Base-by-base conservation (phyloP, 2,888 invertebrate species). In the Plebejus melissa region DNA sequence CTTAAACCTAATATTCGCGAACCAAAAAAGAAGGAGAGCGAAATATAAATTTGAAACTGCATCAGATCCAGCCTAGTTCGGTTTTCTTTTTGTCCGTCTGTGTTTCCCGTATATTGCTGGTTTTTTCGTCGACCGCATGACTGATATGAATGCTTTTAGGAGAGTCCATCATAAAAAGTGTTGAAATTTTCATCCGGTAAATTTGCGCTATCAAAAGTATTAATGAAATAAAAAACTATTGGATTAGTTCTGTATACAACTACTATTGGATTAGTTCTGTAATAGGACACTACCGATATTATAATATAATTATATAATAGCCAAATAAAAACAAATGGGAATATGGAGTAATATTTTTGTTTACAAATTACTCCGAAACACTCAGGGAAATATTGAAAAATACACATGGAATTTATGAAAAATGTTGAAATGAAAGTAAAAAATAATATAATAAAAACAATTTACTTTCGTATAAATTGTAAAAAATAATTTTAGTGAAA, bases 91-190 rank as follows among this genome's bases (percentile, higher is more conserved):
- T 72, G 72, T 72, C 38, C 22, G n/a, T 46, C 28, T 71, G 50
- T 28, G 71, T 71, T 50, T 46, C 71, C 71, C 70, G 70, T 75
- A 75, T 75, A 75, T 75, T 75, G 70, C 69, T 70, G 54, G 70
- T 69, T 75, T 75, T 75, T 75, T 54, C 54, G 57, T 32, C 57
- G 57, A 58, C 70, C 71, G 58, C 75, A 75, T 71, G 75, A 71
- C 71, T 50, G 50, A 71, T 71, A 71, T 71, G 71, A 50, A 71
- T 71, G 71, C 54, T 54, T 72, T 50, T 72, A 72, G 72, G 16
- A 72, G 54, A 50, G 72, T 71, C 46, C 16, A 50, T 16, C 22
- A 46, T 50, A 22, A 72, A 71, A 70, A 72, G 36, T 65, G 32
- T 36, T 65, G 32, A 65, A 65, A 65, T 36, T 65, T 32, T 65